Evolutionary conservation across 2,797 vertebrate species (phyloP).

Genomic region (Cyprinodon diabolis): DNA sequence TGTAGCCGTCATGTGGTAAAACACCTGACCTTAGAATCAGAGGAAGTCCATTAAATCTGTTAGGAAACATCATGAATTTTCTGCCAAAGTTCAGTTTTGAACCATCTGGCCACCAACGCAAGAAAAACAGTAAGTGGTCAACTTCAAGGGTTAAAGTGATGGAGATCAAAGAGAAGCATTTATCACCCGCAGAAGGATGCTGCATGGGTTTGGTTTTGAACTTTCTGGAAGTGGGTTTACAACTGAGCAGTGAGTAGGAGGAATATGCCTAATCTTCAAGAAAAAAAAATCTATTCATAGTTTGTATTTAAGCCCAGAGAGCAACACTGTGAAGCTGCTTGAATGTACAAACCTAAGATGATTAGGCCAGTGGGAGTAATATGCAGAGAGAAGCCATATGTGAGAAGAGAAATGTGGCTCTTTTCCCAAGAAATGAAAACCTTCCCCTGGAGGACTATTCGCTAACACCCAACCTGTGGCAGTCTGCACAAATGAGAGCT

Average conservation of each 20-base stretch:
- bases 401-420: conserved; percentile 50
- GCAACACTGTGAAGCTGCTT: conserved; percentile 27
- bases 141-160: conserved; percentile 62
- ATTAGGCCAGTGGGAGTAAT: conserved; percentile 55
- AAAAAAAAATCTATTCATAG: conserved; percentile 11
- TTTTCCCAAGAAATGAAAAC: conserved; percentile 66
- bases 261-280: conserved; percentile 17
- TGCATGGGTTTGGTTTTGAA: conserved; percentile 52
- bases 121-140: conserved; percentile 71
- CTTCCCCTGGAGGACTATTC: conserved; percentile 58
- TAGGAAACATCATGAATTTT: conserved; percentile 64
- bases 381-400: conserved; percentile 48
- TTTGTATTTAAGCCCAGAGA: conserved; percentile 32
- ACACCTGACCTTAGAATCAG: conserved; percentile 43
- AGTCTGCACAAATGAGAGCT: conserved; percentile 21
- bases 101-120: conserved; percentile 75
- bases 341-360: conserved; percentile 38
- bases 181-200: conserved; percentile 66
- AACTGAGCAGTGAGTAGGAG: conserved; percentile 21
- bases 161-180: conserved; percentile 75
- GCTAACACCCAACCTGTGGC: conserved; percentile 56
- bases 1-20: conserved; percentile 33
- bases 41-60: conserved; percentile 68
- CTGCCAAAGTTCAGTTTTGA: conserved; percentile 60
- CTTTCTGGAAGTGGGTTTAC: conserved; percentile 50